phyloP scores from a whole-genome alignment of 2,797 vertebrate species.

The Eulemur mongoz region DNA sequence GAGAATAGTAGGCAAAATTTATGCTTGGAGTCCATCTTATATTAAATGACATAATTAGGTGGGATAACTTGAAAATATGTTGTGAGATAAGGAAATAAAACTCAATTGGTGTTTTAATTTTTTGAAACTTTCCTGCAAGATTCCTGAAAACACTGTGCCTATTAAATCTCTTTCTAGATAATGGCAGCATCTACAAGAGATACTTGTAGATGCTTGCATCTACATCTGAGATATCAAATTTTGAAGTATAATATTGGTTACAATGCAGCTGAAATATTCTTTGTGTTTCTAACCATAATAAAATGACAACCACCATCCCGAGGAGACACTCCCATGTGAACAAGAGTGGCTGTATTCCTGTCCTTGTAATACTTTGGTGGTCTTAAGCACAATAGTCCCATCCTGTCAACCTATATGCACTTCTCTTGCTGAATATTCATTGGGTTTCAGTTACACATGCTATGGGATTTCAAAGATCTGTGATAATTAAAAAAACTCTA shows the following conservation, averaged over 20 bases:
- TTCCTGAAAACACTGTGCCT: not conserved
- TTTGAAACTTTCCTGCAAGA: not conserved
- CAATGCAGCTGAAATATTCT: not conserved
- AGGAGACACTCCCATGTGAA: not conserved
- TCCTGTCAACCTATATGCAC: not conserved
- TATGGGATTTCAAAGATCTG: not conserved
- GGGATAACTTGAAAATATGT: not conserved
- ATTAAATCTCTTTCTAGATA: slow-evolving; percentile 3
- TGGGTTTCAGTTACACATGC: not conserved
- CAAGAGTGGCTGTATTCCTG: not conserved
- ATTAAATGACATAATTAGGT: slow-evolving; percentile 28
- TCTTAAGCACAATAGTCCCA: not conserved
- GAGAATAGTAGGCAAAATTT: not conserved
- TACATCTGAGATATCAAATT: not conserved
- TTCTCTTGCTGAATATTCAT: slow-evolving; percentile 14
- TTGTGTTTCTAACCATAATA: not conserved
- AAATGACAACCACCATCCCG: not conserved
- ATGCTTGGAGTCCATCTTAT: not conserved
- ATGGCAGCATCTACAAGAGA: not conserved
- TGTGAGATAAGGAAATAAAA: slow-evolving; percentile 25
- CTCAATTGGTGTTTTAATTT: not conserved
- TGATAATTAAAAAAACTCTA: not conserved
- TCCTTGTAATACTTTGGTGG: not conserved
- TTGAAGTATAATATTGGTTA: not conserved
- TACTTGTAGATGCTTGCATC: too few relatives aligned